Evolutionary conservation across 2,113 vertebrate species (phyloP).

Genomic region (Nipponia nippon): DNA sequence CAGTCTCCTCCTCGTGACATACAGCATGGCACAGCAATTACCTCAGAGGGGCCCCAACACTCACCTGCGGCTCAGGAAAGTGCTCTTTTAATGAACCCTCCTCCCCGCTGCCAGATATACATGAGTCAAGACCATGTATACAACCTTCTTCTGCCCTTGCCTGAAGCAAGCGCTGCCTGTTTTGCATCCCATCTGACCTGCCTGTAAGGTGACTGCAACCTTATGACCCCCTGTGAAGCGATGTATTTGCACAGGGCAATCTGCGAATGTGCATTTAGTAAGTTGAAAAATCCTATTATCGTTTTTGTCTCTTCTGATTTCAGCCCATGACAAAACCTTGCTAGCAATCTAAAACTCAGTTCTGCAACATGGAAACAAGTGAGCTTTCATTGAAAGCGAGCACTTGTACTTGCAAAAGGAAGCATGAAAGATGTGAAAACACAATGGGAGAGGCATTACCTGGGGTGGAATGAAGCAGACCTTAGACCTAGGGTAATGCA

Average conservation of each 20-base stretch:
- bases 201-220: accelerated
- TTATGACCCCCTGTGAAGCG: not conserved
- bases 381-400: not conserved
- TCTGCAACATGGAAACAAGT: not conserved
- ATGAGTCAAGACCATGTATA: not conserved
- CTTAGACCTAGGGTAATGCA: accelerated
- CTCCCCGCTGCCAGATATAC: accelerated
- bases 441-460: accelerated
- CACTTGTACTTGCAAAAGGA: not conserved
- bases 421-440: not conserved
- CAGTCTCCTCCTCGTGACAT: not conserved
- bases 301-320: not conserved
- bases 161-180: not conserved
- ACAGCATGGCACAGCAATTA: not conserved
- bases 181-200: not conserved
- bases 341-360: not conserved
- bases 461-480: not conserved
- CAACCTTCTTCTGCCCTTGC: not conserved
- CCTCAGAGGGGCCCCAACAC: not conserved
- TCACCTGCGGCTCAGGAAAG: not conserved
- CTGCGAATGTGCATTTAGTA: not conserved
- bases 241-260: not conserved
- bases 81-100: not conserved
- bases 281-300: not conserved
- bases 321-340: not conserved